phyloP scores from a whole-genome alignment of 2,888 invertebrate species.

The Drosophila bunnanda region DNA sequence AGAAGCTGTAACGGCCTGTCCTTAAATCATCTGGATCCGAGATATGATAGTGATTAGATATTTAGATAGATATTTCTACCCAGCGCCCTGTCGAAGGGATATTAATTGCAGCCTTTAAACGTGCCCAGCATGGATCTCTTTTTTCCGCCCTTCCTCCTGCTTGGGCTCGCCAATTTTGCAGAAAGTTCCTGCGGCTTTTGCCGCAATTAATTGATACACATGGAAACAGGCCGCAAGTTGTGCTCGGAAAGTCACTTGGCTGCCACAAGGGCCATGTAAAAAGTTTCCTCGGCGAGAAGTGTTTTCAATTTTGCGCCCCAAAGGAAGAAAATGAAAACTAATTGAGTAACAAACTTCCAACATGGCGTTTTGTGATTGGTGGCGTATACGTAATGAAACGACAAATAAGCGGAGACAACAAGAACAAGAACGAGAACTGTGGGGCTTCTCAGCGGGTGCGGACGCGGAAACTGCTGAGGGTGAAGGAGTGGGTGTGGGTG shows the following conservation, averaged over 20 bases:
- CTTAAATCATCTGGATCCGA: background rate
- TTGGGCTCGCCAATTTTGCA: slow-evolving; percentile 35
- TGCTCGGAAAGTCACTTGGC: slow-evolving; percentile 68
- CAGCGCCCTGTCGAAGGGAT: slow-evolving; percentile 7
- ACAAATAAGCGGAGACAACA: slow-evolving; percentile 66
- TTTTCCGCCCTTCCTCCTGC: background rate
- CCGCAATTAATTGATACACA: slow-evolving; percentile 79
- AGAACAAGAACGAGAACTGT: slow-evolving; percentile 20
- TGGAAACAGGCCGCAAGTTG: slow-evolving; percentile 58
- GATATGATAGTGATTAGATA: background rate
- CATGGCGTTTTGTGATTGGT: slow-evolving; percentile 76
- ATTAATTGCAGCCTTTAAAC: slow-evolving; percentile 66
- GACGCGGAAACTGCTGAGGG: background rate
- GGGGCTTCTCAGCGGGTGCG: slow-evolving; percentile 17
- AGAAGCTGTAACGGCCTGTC: background rate
- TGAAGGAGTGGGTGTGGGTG: background rate
- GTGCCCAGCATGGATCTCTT: slow-evolving; percentile 34
- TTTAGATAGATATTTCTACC: background rate
- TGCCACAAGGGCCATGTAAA: slow-evolving; percentile 58
- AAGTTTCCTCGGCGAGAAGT: slow-evolving; percentile 65
- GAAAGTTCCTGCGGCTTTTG: slow-evolving; percentile 70
- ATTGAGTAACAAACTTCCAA: slow-evolving; percentile 81
- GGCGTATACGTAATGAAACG: slow-evolving; percentile 75
- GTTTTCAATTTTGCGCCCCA: slow-evolving; percentile 73
- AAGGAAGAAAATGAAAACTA: slow-evolving; percentile 77